Evolutionary conservation across 1,140 invertebrate genomes (phyloP), one percentile per base, ranked within the genome.

Genomic region (Tigriopus japonicus): DNA sequence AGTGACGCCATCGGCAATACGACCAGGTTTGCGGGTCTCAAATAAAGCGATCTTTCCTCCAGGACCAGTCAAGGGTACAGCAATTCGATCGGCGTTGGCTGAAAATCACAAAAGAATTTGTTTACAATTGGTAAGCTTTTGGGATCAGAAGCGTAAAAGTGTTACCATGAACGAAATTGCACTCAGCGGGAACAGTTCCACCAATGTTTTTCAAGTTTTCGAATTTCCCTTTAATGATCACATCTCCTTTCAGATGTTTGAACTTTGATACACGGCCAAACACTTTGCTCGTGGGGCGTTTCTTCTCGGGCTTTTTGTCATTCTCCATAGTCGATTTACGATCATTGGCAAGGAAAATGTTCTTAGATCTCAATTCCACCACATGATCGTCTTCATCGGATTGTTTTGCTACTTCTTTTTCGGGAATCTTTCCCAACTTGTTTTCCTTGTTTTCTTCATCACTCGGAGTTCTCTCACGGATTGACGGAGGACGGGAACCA

Each of bases 191-290:
- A 66, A 94, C 84, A 68, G 89, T 89, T 49, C 86, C 79, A 71
- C 86, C 89, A 7, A 95, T 75, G 68, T 91, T 91, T 52, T 86
- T 78, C 54, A 95, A 78, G 70, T 95, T 95, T 68, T 93, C 90
- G 64, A 95, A 86, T 0, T 81, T 82, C 15, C 84, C 88, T 72
- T 91, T 90, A 71, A 92, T 88, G 7, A 82, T 81, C 1, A 87
- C 80, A 6, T 85, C 88, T 35, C 88, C 89, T 70, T 92, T 92
- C 62, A 95, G 72, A 68, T 94, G 89, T 12, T 89, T 80, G 69
- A 90, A 95, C 71, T 96, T 95, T 0, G 88, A 90, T 52, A 90
- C 85, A 67, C 86, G 83, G 49, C 86, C 83, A 42, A 58, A 58
- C 15, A 58, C 15, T 41, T 58, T 58, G n/a, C 28, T 41, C 24